Base-by-base conservation (phyloP, 2,888 invertebrate species). In the Artemia sinica region DNA sequence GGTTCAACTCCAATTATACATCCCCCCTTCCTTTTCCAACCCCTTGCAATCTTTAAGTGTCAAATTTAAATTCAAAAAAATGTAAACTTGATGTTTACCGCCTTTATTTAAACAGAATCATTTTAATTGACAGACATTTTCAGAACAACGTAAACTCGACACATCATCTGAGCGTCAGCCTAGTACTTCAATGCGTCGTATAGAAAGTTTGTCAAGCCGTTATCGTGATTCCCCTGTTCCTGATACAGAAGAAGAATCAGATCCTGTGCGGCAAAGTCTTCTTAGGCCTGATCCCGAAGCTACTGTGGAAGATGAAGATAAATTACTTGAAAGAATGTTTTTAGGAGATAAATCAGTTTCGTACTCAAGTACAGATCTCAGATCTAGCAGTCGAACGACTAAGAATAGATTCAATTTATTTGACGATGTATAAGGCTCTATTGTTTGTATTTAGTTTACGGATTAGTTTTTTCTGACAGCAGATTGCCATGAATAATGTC, bases 111-210 rank as follows among this genome's bases (percentile, higher is more conserved):
- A 41, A 4, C 2, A 41, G 3, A 41, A 41, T 41, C 1, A 41
- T 41, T 41, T 41, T 41, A 41, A 41, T 41, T 41, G 41, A 6
- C 41, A 41, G 41, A 41, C 2, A 41, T 41, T 41, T 41, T 41
- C 6, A 41, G 41, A 41, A 6, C 41, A 2, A 41, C 73, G 75
- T 52, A 72, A 74, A 48, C 71, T 75, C 6, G 74, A 74, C 52
- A 72, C 76, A 63, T 71, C 71, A 49, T 41, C 67, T 6, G 72
- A 72, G 65, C 52, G 70, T 50, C 67, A 50, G 14, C 50, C 65
- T 9, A 2, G 41, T 12, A 13, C 10, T 18, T 18, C 12, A 58
- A 18, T 58, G 14, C 63, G 63, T n/a, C 63, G 63, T 18, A 58
- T 58, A 18, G 63, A n/a, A 8, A 58, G 63, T 58, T n/a, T 28